Evolutionary conservation across 2,888 invertebrate species (phyloP).

Genomic region (Drosophila meridionalis): DNA sequence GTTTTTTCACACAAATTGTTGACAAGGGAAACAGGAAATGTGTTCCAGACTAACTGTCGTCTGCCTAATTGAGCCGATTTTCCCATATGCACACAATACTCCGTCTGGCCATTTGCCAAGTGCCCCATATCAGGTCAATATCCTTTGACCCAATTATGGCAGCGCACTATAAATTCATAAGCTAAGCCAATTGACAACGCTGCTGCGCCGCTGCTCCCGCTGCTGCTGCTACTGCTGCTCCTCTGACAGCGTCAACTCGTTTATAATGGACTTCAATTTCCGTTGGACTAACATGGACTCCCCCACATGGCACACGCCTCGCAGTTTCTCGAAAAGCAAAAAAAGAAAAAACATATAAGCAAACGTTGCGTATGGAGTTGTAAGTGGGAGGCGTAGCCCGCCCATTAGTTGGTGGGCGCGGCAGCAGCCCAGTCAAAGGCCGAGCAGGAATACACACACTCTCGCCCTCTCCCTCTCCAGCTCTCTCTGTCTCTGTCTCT

Average conservation of each 20-base stretch:
- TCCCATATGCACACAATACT: constrained; percentile 22
- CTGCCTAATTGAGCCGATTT: constrained; percentile 43
- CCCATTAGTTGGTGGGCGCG: constrained; percentile 67
- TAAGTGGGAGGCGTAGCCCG: constrained; percentile 32
- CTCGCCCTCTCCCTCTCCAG: not conserved
- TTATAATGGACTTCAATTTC: constrained; percentile 74
- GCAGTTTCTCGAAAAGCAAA: constrained; percentile 52
- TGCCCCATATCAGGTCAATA: constrained; percentile 73
- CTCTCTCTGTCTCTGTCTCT: constrained; percentile 9
- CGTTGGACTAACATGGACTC: constrained; percentile 44
- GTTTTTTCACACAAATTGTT: constrained; percentile 18
- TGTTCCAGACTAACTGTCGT: constrained; percentile 57
- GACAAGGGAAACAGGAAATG: constrained; percentile 32
- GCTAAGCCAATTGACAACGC: constrained; percentile 66
- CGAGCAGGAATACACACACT: constrained; percentile 20
- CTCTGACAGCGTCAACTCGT: constrained; percentile 49
- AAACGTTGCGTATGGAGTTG: constrained; percentile 46
- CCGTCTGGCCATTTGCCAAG: constrained; percentile 53
- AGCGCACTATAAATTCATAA: constrained; percentile 56
- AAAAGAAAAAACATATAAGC: constrained; percentile 19
- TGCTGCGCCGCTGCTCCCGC: constrained; percentile 31
- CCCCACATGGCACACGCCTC: constrained; percentile 63
- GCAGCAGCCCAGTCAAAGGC: constrained; percentile 54
- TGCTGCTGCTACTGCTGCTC: constrained; percentile 21
- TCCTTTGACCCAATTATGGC: constrained; percentile 83